Conservation (phyloP, 2,888 invertebrate species). For the Nymphalis c-album region DNA sequence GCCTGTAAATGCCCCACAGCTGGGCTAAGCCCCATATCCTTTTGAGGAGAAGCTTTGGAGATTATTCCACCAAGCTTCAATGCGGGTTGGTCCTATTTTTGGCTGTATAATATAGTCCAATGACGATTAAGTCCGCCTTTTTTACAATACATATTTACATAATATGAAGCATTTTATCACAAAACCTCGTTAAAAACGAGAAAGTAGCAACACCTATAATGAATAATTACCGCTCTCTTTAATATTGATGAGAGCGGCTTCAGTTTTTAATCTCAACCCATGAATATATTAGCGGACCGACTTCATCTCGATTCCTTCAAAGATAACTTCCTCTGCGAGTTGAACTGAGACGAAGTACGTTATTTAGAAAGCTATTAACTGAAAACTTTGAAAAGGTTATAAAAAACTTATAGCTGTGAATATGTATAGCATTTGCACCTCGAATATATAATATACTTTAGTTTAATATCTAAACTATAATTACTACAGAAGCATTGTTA, state of each 20-base stretch:
- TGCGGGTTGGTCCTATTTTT: too few relatives aligned
- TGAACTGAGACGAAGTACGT: neutral
- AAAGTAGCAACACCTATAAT: conserved; percentile 22
- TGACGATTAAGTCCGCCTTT: too few relatives aligned
- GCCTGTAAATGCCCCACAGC: too few relatives aligned
- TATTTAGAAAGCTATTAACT: neutral
- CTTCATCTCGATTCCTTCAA: conserved; percentile 2
- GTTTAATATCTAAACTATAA: too few relatives aligned
- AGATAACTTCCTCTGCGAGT: conserved; percentile 2
- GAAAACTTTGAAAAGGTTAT: neutral
- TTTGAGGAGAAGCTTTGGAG: too few relatives aligned
- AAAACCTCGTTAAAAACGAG: neutral
- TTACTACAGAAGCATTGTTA: too few relatives aligned
- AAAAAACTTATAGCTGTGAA: neutral
- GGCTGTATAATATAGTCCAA: too few relatives aligned
- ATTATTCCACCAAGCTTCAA: too few relatives aligned
- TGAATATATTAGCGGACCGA: conserved; percentile 34
- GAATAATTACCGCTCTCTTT: conserved; percentile 31
- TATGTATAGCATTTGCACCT: too few relatives aligned
- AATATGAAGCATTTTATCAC: neutral
- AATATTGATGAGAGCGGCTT: conserved; percentile 27
- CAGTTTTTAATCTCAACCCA: conserved; percentile 31
- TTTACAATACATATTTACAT: too few relatives aligned
- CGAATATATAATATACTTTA: too few relatives aligned
- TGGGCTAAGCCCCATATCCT: too few relatives aligned